Conservation (phyloP, 30 jellyfish, hydroid and myxozoan species). For the Morbakka virulenta region DNA sequence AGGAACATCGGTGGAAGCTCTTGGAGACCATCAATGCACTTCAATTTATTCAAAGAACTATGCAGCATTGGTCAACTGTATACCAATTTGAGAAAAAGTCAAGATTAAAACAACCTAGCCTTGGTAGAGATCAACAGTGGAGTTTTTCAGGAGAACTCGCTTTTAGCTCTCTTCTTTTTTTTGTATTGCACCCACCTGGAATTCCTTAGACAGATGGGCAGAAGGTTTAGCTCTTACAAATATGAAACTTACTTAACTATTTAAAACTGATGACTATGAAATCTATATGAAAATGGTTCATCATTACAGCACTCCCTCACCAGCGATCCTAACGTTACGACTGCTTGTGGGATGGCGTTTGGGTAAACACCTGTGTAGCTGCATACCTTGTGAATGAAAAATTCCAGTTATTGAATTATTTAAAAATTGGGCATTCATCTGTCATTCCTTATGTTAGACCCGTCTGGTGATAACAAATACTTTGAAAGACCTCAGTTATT, state of each 20-base stretch:
- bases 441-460: not conserved
- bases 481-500: not conserved
- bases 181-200: no score
- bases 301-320: not conserved
- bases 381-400: no score
- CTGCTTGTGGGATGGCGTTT: not conserved
- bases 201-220: no score
- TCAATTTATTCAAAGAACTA: no score
- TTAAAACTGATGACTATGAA: not conserved
- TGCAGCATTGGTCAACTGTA: no score
- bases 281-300: not conserved
- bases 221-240: no score
- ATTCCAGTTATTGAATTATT: no score
- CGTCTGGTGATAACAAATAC: not conserved
- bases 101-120: no score
- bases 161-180: not conserved
- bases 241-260: not conserved
- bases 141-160: not conserved
- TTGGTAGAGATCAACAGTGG: not conserved
- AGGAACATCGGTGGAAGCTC: no score
- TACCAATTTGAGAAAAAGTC: no score
- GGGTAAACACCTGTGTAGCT: not conserved
- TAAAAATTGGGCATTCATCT: no score
- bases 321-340: not conserved
- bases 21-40: no score